Conservation (phyloP, 1,140 invertebrate genomes). For the Zaprionus davidi region DNA sequence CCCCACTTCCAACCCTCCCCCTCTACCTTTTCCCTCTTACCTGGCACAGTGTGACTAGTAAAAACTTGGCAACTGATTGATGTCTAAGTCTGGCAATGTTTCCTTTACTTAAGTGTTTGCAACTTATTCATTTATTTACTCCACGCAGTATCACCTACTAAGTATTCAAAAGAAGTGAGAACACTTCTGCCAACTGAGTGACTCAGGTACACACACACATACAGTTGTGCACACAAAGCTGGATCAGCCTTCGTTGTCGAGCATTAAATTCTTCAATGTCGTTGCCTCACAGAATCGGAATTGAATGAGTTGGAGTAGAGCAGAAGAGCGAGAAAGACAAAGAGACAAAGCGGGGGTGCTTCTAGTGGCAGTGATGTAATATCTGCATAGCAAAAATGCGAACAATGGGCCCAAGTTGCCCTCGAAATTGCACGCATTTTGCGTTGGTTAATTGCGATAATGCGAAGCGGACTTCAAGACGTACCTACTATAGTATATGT, state of each 20-base stretch:
- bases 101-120: background rate
- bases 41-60: background rate
- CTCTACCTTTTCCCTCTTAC: background rate
- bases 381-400: slow-evolving; percentile 38
- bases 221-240: slow-evolving; percentile 46
- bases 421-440: slow-evolving; percentile 72
- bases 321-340: background rate
- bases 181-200: background rate
- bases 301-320: slow-evolving; percentile 46
- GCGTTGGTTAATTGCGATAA: slow-evolving; percentile 63
- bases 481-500: too few species aligned
- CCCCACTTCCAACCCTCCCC: background rate
- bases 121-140: slow-evolving; percentile 1
- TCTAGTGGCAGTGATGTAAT: slow-evolving; percentile 66
- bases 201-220: background rate
- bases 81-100: background rate
- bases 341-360: slow-evolving; percentile 11
- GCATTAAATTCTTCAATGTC: slow-evolving; percentile 60
- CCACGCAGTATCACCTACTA: background rate
- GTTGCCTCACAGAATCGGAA: slow-evolving; percentile 49
- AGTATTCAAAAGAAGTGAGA: background rate
- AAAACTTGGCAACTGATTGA: background rate
- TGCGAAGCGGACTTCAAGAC: slow-evolving; percentile 6
- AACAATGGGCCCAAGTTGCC: slow-evolving; percentile 39
- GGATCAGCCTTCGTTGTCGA: slow-evolving; percentile 23